Conservation (phyloP, 2,797 vertebrate species). For the Typhlichthys eigenmanni region DNA sequence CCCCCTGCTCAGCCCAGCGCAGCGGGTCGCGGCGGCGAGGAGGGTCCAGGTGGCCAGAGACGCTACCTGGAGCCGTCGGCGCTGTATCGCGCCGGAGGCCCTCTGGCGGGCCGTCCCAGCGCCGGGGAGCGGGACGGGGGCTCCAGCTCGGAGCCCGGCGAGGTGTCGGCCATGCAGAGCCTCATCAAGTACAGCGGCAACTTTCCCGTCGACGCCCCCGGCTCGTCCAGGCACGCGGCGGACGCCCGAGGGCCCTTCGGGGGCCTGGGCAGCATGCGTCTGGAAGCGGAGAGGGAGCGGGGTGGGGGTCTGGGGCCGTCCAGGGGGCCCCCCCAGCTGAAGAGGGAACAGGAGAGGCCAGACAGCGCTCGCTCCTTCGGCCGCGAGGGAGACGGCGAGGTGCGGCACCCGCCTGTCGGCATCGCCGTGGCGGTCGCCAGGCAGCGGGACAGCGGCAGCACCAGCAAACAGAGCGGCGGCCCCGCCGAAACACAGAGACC, state of each 20-base stretch:
- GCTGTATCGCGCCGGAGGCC: conserved; percentile 69
- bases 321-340: conserved; percentile 84
- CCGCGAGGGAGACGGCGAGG: conserved; percentile 90
- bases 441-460: conserved; percentile 86
- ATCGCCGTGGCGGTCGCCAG: conserved; percentile 96
- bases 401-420: conserved; percentile 93
- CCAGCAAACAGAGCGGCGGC: conserved; percentile 78
- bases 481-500: conserved; percentile 82
- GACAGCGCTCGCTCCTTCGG: conserved; percentile 92
- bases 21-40: conserved; percentile 76
- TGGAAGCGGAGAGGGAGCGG: conserved; percentile 50
- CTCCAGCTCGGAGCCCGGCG: conserved; percentile 64
- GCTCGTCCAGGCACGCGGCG: conserved; percentile 73
- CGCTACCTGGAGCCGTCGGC: conserved; percentile 83
- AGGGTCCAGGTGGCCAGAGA: conserved; percentile 80
- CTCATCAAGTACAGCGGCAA: conserved; percentile 97
- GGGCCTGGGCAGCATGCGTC: conserved; percentile 83
- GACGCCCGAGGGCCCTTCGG: conserved; percentile 88
- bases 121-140: conserved; percentile 54
- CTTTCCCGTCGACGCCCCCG: conserved; percentile 83
- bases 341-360: conserved; percentile 90
- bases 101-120: conserved; percentile 47
- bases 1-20: conserved; percentile 31
- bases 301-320: conserved; percentile 82
- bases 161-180: conserved; percentile 96